A percentile compares a stretch with the other conserved stretches of the same genome.
phyloP scores from a whole-genome alignment of 2,113 vertebrate genomes.

The Oncorhynchus mykiss region DNA sequence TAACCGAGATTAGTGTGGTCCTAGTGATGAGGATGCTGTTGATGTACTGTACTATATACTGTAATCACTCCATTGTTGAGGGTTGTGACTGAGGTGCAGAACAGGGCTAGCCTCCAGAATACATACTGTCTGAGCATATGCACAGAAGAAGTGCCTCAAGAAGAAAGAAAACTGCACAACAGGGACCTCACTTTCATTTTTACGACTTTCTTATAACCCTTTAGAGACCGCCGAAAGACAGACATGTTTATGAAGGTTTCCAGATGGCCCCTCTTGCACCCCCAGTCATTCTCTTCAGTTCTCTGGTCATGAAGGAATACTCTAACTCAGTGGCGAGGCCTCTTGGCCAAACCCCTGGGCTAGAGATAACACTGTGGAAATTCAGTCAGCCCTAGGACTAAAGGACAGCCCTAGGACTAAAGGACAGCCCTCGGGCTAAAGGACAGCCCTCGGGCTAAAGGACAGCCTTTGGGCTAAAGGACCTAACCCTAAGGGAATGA shows the following conservation, averaged over 20 bases:
- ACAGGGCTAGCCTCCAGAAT: slow-evolving; percentile 28
- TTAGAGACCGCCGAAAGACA: slow-evolving; percentile 77
- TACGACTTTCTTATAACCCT: slow-evolving; percentile 80
- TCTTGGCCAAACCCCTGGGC: slow-evolving; percentile 70
- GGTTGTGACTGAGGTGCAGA: slow-evolving; percentile 38
- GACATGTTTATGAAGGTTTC: slow-evolving; percentile 81
- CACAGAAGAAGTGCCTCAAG: slow-evolving; percentile 55
- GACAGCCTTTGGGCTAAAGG: slow-evolving; percentile 56
- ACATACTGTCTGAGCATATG: slow-evolving; percentile 57
- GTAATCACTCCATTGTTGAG: background rate
- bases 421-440: slow-evolving; percentile 50
- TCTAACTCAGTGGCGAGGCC: slow-evolving; percentile 70
- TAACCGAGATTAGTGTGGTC: background rate
- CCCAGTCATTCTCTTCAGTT: slow-evolving; percentile 72
- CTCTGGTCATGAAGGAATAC: slow-evolving; percentile 75
- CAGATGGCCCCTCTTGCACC: slow-evolving; percentile 76
- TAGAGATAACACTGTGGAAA: slow-evolving; percentile 63
- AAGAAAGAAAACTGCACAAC: slow-evolving; percentile 56
- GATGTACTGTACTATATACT: background rate
- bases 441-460: slow-evolving; percentile 42
- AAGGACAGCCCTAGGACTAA: slow-evolving; percentile 58
- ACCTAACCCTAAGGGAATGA: slow-evolving; percentile 32
- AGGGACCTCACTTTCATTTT: slow-evolving; percentile 77
- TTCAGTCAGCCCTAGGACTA: slow-evolving; percentile 43
- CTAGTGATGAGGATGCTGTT: background rate